Base-by-base conservation (phyloP, 2,797 vertebrate genomes). In the Molossus alvarezi region DNA sequence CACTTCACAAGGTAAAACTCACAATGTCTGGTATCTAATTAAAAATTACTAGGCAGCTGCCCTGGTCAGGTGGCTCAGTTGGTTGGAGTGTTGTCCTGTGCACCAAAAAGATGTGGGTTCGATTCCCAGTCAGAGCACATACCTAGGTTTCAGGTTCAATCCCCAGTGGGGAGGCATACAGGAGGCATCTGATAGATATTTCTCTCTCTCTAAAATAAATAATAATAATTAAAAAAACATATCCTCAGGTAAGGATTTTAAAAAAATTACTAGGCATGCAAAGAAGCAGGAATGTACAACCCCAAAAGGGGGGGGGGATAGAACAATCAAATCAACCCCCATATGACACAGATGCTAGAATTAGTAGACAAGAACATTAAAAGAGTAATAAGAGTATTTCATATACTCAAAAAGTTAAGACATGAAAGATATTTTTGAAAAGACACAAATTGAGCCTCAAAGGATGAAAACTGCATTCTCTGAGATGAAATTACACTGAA, bases 321-420 rank as follows among this genome's bases (percentile, higher is more conserved):
- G 79, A 88, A 67, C 53, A 86, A 86, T 33, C 15, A 88, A 95
- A 88, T 14, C 18, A 83, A 84, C 51, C 18, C 51, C 51, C 6
- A 92, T 91, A 88, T 93, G 25, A 87, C 69, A 93, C 17, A 73
- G 45, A 82, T 92, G 81, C 51, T 81, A 92, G 45, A 91, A 88
- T 92, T 65, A 77, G 64, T 79, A 82, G 51, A 75, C 25, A 87
- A 71, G 71, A 93, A 65, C 45, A 91, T 69, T 88, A 25, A n/a
- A 88, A 91, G 53, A 88, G 5, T 75, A 73, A 17, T 14, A 79
- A 90, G 37, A 86, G 37, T 88, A 60, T 83, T 87, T 91, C 41
- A 69, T 75, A 53, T 58, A 7, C 48, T 95, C 71, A 93, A 25
- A 81, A 96, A 73, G 48, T 84, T 77, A 67, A 91, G 88, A 85